Evolutionary conservation across 2,113 vertebrate genomes (phyloP).

Genomic region (Bos indicus): DNA sequence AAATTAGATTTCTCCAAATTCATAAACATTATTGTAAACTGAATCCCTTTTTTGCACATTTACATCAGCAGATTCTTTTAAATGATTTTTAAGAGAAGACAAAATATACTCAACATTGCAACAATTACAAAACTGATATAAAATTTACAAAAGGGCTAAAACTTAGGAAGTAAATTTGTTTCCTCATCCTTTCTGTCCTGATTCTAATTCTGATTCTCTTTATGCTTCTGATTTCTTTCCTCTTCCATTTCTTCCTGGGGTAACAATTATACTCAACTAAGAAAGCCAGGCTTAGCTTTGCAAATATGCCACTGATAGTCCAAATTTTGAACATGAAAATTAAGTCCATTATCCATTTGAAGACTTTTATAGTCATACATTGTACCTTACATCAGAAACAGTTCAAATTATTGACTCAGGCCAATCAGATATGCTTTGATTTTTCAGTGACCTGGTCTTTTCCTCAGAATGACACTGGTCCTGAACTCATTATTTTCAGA

Average conservation of each 20-base stretch:
- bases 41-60: neutral
- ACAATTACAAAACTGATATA: neutral
- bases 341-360: neutral
- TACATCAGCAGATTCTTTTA: neutral
- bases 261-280: neutral
- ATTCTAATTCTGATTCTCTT: conserved; percentile 1
- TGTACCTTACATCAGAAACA: neutral
- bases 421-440: neutral
- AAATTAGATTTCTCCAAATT: neutral
- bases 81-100: neutral
- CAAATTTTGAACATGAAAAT: neutral
- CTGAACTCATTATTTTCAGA: neutral
- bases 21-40: neutral
- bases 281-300: neutral
- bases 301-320: neutral
- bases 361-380: neutral
- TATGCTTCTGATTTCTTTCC: neutral
- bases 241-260: neutral
- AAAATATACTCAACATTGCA: neutral
- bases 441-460: neutral
- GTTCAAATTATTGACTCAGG: neutral
- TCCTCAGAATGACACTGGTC: neutral
- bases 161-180: neutral
- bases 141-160: neutral
- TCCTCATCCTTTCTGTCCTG: neutral